Evolutionary conservation across 2,113 vertebrate species (phyloP), one percentile per base, ranked within the genome.

Genomic region (Takifugu flavidus): DNA sequence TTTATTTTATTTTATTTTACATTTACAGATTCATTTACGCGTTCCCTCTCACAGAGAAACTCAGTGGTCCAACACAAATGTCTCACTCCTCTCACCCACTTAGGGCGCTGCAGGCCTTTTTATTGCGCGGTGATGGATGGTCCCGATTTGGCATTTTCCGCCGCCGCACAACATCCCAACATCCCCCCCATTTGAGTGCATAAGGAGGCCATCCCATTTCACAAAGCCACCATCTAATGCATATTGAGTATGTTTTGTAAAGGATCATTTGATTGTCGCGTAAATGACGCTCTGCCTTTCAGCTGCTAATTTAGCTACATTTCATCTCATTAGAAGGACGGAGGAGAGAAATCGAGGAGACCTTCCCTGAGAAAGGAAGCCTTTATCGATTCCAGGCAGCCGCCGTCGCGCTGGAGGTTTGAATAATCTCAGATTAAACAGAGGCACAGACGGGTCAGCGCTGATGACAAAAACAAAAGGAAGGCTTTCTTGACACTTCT

Each of bases 31-130:
- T 88, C 82, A 82, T 88, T 84, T 86, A 73, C 75, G 67, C 79
- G 65, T 82, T 78, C 76, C 74, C 75, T 83, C 73, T 53, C 83
- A 65, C 74, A 52, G 70, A 84, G 84, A 65, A 92, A 90, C 92
- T 89, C 92, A 93, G 89, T 92, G 93, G 91, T 92, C 91, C 92
- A 91, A 85, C 88, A 87, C 89, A 91, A 86, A 90, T 92, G 92
- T 86, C 86, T 85, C 85, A 76, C 83, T 83, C 59, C 72, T 74
- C 82, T 85, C 76, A 83, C 77, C 79, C 85, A 80, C 82, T 80
- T 82, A 61, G 45, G 85, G 72, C 64, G 91, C 91, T 92, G 69
- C 81, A 74, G 92, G 93, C 88, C 83, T 75, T 90, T 89, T 83
- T 84, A 86, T 83, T 82, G 82, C 79, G 57, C 75, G 54, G 83